phyloP scores from a whole-genome alignment of 2,797 vertebrate species.

The Trematomus bernacchii region DNA sequence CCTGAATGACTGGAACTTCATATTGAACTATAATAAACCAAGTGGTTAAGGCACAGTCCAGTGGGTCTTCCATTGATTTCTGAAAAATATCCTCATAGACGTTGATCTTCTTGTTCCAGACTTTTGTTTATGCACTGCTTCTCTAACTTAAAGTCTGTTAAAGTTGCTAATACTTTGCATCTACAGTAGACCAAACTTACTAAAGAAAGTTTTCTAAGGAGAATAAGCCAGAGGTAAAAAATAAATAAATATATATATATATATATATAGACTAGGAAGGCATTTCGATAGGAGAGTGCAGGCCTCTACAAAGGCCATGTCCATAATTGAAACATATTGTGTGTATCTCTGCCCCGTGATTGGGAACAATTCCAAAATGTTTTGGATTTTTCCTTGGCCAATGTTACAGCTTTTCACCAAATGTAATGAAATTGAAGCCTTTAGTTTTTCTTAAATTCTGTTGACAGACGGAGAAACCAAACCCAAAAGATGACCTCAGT shows the following conservation, averaged over 20 bases:
- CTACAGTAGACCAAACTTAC: neutral
- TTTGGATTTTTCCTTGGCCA: no score
- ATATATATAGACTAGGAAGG: neutral
- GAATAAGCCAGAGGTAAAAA: neutral
- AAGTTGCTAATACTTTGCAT: slow-evolving; percentile 6
- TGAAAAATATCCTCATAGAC: slow-evolving; percentile 35
- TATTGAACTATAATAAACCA: slow-evolving; percentile 59
- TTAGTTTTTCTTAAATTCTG: no score
- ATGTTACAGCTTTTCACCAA: no score
- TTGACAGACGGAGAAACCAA: no score
- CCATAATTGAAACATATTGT: no score
- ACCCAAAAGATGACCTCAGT: no score
- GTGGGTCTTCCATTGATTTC: slow-evolving; percentile 64
- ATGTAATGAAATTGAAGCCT: no score
- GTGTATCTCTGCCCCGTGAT: no score
- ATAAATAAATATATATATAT: neutral
- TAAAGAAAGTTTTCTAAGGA: slow-evolving; percentile 7
- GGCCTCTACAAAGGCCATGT: no score
- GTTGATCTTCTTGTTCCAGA: slow-evolving; percentile 40
- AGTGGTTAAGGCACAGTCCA: slow-evolving; percentile 47
- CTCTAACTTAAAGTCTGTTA: slow-evolving; percentile 8
- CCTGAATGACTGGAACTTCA: slow-evolving; percentile 41
- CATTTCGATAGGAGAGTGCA: no score
- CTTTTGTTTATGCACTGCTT: slow-evolving; percentile 52
- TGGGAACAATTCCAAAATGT: no score